Evolutionary conservation across 2,888 invertebrate genomes (phyloP).

Genomic region (Xestobium rufovillosum): DNA sequence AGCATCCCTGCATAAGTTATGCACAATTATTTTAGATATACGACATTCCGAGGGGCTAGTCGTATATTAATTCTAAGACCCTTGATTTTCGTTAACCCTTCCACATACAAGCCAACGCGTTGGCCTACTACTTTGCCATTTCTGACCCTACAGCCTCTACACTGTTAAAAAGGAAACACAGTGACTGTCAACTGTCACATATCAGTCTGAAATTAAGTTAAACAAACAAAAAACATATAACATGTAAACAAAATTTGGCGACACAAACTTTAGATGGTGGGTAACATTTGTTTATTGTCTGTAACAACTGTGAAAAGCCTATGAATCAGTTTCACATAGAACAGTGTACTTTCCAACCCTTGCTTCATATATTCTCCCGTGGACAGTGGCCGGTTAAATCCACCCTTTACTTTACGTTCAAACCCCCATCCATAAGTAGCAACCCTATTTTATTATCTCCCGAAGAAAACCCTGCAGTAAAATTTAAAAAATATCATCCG

Average conservation of each 20-base stretch:
- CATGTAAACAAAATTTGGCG: too few relatives aligned
- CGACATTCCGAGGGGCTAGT: constrained; percentile 32
- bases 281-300: constrained; percentile 1
- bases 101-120: too few relatives aligned
- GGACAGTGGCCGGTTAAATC: constrained; percentile 42
- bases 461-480: too few relatives aligned
- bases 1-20: constrained; percentile 30
- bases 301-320: too few relatives aligned
- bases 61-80: constrained; percentile 39
- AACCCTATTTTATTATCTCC: too few relatives aligned
- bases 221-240: too few relatives aligned
- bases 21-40: constrained; percentile 39
- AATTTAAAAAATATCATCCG: too few relatives aligned
- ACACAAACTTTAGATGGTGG: background rate
- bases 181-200: too few relatives aligned
- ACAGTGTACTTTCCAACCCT: constrained; percentile 37
- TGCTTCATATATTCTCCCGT: constrained; percentile 42
- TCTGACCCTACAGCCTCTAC: background rate
- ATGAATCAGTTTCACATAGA: background rate
- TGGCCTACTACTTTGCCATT: too few relatives aligned
- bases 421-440: constrained; percentile 9
- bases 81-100: too few relatives aligned
- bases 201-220: too few relatives aligned
- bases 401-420: constrained; percentile 31
- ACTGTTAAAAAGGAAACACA: background rate